Conservation (phyloP, 2,797 vertebrate genomes). For the Eutrigla gurnardus region DNA sequence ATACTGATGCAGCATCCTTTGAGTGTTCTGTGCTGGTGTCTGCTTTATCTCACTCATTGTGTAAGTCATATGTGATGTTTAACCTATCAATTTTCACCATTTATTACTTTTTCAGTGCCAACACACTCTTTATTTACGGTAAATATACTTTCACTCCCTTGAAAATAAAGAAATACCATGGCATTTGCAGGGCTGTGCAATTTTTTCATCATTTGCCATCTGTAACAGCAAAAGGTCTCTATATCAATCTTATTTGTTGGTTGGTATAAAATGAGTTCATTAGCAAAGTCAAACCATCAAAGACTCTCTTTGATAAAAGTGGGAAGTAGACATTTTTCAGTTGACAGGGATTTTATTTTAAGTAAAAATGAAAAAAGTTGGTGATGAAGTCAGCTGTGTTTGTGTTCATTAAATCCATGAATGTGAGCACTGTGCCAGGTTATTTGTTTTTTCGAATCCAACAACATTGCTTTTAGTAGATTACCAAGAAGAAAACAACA, state of each 20-base stretch:
- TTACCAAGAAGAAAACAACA: background rate
- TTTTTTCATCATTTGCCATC: constrained; percentile 32
- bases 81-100: background rate
- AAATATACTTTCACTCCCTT: background rate
- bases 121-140: background rate
- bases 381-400: background rate
- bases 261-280: background rate
- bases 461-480: background rate
- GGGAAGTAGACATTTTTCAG: background rate
- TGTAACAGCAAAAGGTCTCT: constrained; percentile 19
- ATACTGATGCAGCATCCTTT: constrained; percentile 5
- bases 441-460: background rate
- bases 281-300: background rate
- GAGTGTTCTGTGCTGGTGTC: background rate
- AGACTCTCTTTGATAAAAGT: background rate
- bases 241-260: constrained; percentile 24
- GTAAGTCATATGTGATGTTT: constrained; percentile 18
- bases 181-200: constrained; percentile 46
- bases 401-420: background rate
- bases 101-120: constrained; percentile 5
- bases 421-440: no score
- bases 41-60: background rate
- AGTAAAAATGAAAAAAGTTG: background rate
- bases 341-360: background rate
- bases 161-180: constrained; percentile 47